phyloP scores from a whole-genome alignment of 1,140 invertebrate genomes.

The Heliconius hermathena region DNA sequence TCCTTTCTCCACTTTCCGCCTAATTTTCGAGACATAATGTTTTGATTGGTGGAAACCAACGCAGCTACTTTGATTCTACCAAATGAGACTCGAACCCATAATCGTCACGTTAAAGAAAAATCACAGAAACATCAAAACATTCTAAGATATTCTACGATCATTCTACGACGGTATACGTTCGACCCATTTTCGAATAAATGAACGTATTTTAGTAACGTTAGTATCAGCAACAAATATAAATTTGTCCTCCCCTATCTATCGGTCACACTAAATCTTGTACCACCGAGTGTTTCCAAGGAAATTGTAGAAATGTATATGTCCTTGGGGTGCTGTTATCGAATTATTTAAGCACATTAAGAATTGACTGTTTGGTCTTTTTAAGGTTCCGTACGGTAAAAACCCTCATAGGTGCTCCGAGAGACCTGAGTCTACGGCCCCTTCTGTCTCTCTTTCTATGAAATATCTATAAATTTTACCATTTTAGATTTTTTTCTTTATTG shows the following conservation, averaged over 20 bases:
- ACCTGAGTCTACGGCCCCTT: too few species aligned
- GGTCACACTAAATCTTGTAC: background rate
- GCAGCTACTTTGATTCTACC: too few species aligned
- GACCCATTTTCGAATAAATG: background rate
- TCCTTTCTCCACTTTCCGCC: background rate
- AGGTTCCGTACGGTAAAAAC: too few species aligned
- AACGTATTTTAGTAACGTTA: background rate
- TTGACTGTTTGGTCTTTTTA: background rate
- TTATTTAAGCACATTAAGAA: background rate
- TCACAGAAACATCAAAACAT: too few species aligned
- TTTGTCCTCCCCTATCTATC: conserved; percentile 2
- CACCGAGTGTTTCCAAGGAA: conserved; percentile 6
- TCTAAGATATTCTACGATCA: too few species aligned
- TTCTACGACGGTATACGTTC: too few species aligned
- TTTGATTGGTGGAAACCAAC: background rate
- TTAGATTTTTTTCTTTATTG: too few species aligned
- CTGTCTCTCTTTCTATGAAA: too few species aligned
- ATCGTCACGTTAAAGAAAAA: too few species aligned
- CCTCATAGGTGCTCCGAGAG: too few species aligned
- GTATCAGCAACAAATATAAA: conserved; percentile 10
- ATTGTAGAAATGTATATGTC: background rate
- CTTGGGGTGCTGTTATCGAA: background rate
- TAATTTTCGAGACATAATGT: background rate
- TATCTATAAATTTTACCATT: too few species aligned
- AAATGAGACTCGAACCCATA: too few species aligned